Evolutionary conservation across 2,888 invertebrate species (phyloP), one percentile per base, ranked within the genome.

Genomic region (Lumbricus terrestris): DNA sequence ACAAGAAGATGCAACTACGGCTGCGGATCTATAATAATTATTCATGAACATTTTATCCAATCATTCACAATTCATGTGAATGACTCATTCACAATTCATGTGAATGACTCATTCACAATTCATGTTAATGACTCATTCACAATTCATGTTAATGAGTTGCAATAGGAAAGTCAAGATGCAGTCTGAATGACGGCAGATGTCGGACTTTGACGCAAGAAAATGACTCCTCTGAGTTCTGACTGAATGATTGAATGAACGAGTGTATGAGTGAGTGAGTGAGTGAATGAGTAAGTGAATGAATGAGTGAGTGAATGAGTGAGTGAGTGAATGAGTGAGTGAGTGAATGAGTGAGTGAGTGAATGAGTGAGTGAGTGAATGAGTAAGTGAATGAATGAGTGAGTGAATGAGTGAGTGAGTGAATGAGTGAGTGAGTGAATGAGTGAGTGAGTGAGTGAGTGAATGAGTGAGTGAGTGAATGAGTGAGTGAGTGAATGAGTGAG

Each of bases 201-300:
- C 54, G 29, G 54, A 54, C 29, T 29, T 29, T 54, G 54, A 4
- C 54, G 5, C 54, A 29, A 29, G 23, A 54, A 29, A 16, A 23
- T 54, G 54, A 54, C 54, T 54, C 29, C 13, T 54, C 54, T 29
- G n/a, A n/a, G n/a, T 54, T 54, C n/a, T 69, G 69, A 69, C 69
- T 69, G 69, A 90, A 89, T 89, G 90, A 90, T 89, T 89, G 90
- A 90, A 89, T 89, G 89, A 89, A 54, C n/a, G 89, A 89, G 69
- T n/a, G 89, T n/a, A 54, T 42, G 89, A 89, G 69, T 54, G 89
- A 89, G 69, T 54, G 69, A 89, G 69, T 54, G 89, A 89, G 69
- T 42, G 89, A 89, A 54, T 42, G 89, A 42, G n/a, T 42, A 69
- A 54, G 54, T 42, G 42, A 54, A 23, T 29, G 23, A 23, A 23